phyloP scores from a whole-genome alignment of 2,888 invertebrate genomes.

The Drosophila atripex region DNA sequence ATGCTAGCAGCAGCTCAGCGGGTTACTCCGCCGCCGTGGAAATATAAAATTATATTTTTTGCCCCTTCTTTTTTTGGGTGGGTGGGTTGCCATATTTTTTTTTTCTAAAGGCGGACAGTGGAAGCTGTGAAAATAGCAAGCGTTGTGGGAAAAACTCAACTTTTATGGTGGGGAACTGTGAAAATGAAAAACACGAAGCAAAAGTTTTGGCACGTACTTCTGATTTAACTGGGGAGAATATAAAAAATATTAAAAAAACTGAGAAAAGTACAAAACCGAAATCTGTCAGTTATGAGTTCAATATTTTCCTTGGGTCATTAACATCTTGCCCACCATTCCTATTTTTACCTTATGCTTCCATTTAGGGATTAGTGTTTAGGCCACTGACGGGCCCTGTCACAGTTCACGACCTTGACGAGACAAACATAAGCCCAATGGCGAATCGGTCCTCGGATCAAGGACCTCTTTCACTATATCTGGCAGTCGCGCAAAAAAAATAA shows the following conservation, averaged over 20 bases:
- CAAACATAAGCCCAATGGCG: conserved; percentile 7
- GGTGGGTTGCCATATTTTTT: too few relatives aligned
- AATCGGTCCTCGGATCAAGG: conserved; percentile 21
- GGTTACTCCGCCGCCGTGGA: conserved; percentile 31
- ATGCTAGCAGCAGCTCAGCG: conserved; percentile 41
- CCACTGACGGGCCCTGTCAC: conserved; percentile 17
- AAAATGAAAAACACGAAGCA: conserved; percentile 8
- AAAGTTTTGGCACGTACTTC: conserved; percentile 64
- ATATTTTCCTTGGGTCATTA: conserved; percentile 38
- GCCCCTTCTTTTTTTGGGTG: conserved; percentile 17
- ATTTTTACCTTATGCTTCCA: conserved; percentile 1
- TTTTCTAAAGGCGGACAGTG: conserved; percentile 15
- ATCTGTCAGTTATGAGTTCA: conserved; percentile 33
- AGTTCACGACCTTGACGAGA: conserved; percentile 35
- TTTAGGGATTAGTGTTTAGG: neutral
- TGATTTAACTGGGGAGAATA: conserved; percentile 36
- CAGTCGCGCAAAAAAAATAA: conserved; percentile 1
- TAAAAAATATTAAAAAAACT: too few relatives aligned
- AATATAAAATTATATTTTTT: conserved; percentile 66
- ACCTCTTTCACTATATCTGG: conserved; percentile 5
- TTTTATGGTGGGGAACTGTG: conserved; percentile 28
- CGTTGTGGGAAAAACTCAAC: conserved; percentile 30
- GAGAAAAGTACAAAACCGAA: conserved; percentile 1
- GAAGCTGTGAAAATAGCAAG: conserved; percentile 62
- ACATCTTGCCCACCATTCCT: conserved; percentile 9